Evolutionary conservation across 2,797 vertebrate species (phyloP), one percentile per base, ranked within the genome.

Genomic region (Alauda arvensis): DNA sequence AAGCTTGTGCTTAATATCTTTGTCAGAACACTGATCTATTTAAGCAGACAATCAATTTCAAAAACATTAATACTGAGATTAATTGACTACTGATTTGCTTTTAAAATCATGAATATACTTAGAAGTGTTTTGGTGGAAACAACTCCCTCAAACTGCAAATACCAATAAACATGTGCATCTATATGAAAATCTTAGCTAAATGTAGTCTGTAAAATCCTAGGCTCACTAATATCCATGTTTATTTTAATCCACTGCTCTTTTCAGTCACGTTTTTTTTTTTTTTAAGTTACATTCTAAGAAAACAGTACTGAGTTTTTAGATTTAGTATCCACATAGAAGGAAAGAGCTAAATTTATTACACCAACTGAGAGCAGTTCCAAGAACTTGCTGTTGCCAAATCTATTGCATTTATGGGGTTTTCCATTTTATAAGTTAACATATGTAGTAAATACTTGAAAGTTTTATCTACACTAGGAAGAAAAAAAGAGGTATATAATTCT

Each of bases 261-360:
- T 95, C 94, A 92, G 90, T 95, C 92, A 91, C 90, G 52, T 66
- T 42, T 70, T 77, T 91, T 94, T 93, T 92, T 94, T 93, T 92
- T 91, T 91, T 69, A 95, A 95, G 85, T 91, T 95, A 93, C 84
- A 94, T 89, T 91, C 83, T 91, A 92, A 92, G 92, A 93, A 96
- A 95, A 92, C 87, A 89, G 88, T 85, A 90, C 80, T 78, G 89
- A 94, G 78, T 83, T 96, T 95, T 95, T 92, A 93, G 89, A 92
- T 96, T 94, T 95, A 93, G 92, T 93, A 95, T 91, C 94, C 90
- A 94, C 79, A 95, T 92, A 93, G 91, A 93, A 85, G 88, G 93
- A 91, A 96, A 94, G 92, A 96, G 91, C 95, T 95, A 96, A 94
- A 94, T 96, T 96, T 96, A 96, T 94, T 96, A 94, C 61, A 94